phyloP scores from a whole-genome alignment of 1,140 invertebrate genomes.

The Drosophila pallidifrons region DNA sequence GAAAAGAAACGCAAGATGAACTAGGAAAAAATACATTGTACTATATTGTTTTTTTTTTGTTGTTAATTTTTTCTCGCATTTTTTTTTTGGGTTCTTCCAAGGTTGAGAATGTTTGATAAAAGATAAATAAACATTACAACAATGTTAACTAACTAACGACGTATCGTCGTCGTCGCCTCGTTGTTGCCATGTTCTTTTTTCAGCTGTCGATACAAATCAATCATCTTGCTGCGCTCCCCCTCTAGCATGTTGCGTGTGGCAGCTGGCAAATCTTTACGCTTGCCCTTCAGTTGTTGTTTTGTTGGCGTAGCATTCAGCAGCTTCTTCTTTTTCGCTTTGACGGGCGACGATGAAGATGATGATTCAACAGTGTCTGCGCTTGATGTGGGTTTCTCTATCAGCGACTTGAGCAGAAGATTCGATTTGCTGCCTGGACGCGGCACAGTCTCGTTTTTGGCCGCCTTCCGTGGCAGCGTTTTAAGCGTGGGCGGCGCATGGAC shows the following conservation, averaged over 20 bases:
- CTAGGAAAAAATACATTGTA: constrained; percentile 33
- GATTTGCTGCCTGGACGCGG: constrained; percentile 86
- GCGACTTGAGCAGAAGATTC: constrained; percentile 86
- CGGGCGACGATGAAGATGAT: neutral
- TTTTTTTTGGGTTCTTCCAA: constrained; percentile 6
- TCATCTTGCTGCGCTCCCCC: constrained; percentile 86
- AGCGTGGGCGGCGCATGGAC: constrained; percentile 88
- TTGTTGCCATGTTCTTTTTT: constrained; percentile 83
- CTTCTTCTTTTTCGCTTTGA: constrained; percentile 22
- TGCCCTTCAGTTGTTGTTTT: constrained; percentile 86
- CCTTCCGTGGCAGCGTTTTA: constrained; percentile 85
- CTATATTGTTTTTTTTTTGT: constrained; percentile 30
- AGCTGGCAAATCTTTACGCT: constrained; percentile 87
- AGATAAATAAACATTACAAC: constrained; percentile 46
- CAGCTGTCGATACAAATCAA: constrained; percentile 87
- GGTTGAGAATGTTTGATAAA: constrained; percentile 32
- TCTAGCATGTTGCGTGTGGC: constrained; percentile 87
- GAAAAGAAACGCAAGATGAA: constrained; percentile 3
- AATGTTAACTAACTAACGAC: constrained; percentile 23
- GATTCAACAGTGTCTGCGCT: neutral
- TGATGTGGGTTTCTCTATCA: constrained; percentile 48
- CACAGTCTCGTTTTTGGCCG: constrained; percentile 73
- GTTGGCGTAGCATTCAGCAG: constrained; percentile 33
- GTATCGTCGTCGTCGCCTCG: neutral
- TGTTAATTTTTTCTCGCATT: neutral